phyloP scores from a whole-genome alignment of 2,797 vertebrate genomes.

The Telmatherina bonti region DNA sequence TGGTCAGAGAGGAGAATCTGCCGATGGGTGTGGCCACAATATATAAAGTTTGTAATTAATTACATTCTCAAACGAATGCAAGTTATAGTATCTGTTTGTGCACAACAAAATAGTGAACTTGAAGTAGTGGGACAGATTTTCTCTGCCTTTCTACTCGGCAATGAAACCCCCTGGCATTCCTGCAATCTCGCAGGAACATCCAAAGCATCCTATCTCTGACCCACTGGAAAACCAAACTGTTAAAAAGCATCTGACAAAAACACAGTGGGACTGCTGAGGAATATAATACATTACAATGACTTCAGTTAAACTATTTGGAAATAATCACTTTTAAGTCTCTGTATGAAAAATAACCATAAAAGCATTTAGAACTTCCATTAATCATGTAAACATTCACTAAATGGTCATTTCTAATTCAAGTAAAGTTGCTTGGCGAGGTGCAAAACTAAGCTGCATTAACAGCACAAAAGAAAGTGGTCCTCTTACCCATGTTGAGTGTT shows the following conservation, averaged over 20 bases:
- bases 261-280: neutral
- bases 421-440: neutral
- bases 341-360: neutral
- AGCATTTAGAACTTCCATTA: neutral
- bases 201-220: too few species aligned
- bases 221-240: neutral
- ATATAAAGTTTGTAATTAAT: conserved; percentile 4
- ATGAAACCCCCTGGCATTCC: too few species aligned
- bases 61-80: neutral
- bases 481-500: conserved; percentile 54
- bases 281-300: neutral
- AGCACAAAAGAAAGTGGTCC: conserved; percentile 2
- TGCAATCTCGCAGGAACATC: too few species aligned
- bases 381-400: neutral
- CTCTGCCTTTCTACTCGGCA: neutral
- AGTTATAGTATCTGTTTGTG: conserved; percentile 7
- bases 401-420: neutral
- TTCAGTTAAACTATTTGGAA: neutral
- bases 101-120: conserved; percentile 12
- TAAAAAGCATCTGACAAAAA: conserved; percentile 17
- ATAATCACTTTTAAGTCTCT: neutral
- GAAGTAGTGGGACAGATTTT: neutral
- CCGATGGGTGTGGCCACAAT: neutral
- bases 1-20: conserved; percentile 23
- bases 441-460: neutral